These are phyloP conservation scores for Squalus acanthias DNA, from an alignment of 2,797 vertebrate genomes.

Conservation along the genomic window DNA sequence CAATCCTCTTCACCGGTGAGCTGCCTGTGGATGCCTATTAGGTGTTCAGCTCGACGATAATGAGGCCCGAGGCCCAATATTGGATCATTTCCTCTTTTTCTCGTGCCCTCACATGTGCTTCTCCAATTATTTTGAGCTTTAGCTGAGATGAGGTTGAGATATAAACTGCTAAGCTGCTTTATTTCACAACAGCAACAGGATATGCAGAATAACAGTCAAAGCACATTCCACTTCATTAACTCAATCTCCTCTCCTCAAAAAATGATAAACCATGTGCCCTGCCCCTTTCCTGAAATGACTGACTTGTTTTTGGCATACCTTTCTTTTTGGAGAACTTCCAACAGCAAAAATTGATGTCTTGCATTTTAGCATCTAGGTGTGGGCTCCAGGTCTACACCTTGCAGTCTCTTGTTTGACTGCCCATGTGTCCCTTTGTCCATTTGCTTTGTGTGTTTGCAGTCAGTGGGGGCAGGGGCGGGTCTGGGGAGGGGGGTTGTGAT, in stretches of 20 bases:
- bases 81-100: background rate
- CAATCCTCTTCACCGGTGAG: too few species aligned
- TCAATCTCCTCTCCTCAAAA: background rate
- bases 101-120: background rate
- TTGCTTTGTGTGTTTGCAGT: background rate
- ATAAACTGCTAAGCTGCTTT: background rate
- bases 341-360: background rate
- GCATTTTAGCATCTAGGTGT: background rate
- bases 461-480: background rate
- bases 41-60: too few species aligned
- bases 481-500: background rate
- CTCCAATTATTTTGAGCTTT: background rate
- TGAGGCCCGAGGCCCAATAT: too few species aligned
- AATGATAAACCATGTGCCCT: background rate
- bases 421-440: background rate
- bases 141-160: background rate
- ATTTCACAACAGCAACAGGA: background rate
- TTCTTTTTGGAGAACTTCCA: background rate
- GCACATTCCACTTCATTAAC: background rate
- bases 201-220: background rate
- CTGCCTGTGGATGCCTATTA: too few species aligned
- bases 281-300: background rate
- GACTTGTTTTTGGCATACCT: background rate
- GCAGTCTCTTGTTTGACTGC: background rate
- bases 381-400: background rate